phyloP scores from a whole-genome alignment of 2,797 vertebrate species.

The Phaenicophaeus curvirostris region DNA sequence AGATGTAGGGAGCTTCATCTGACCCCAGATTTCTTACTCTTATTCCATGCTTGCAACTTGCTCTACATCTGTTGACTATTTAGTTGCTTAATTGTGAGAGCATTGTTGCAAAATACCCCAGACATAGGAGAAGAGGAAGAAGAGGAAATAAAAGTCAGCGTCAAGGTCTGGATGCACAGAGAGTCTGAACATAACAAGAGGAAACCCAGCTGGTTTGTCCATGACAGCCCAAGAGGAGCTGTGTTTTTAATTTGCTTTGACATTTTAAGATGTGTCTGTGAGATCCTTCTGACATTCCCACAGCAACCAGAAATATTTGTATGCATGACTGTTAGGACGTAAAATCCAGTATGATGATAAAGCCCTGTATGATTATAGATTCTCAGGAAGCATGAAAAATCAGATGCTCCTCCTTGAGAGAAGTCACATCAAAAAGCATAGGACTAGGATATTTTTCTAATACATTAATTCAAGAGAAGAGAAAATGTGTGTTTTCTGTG shows the following conservation, averaged over 20 bases:
- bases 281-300: not conserved
- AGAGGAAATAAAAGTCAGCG: not conserved
- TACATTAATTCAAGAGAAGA: not conserved
- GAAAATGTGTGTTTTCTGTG: not conserved
- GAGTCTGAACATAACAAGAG: not conserved
- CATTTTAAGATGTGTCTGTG: not conserved
- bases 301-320: not conserved
- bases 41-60: not conserved
- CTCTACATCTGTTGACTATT: not conserved
- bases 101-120: fast-evolving
- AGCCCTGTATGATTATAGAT: not conserved
- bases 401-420: not conserved
- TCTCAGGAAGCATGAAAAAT: not conserved
- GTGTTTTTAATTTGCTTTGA: not conserved
- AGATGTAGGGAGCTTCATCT: not conserved
- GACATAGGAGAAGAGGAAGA: not conserved
- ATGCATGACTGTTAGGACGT: not conserved
- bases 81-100: not conserved
- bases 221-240: not conserved
- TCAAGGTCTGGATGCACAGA: not conserved
- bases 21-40: not conserved
- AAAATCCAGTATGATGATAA: not conserved
- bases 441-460: not conserved
- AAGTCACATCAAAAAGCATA: not conserved
- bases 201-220: not conserved